Percentiles rank a stretch among this genome's conserved stretches.
Evolutionary conservation across 2,797 vertebrate species (phyloP).

Genomic region (Enteromius thamalakanensis): DNA sequence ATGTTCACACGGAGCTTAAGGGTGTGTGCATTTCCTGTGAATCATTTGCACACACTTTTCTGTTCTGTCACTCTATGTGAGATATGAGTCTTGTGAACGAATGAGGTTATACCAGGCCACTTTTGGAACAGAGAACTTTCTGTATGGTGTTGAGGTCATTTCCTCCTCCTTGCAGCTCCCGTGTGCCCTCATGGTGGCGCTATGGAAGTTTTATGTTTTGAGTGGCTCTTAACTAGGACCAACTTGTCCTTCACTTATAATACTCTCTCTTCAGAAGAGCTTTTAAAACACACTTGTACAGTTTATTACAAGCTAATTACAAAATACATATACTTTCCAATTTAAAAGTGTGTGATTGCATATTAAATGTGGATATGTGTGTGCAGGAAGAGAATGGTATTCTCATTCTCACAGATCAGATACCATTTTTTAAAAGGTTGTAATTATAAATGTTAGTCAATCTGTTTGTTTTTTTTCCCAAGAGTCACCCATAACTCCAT

Average conservation of each 20-base stretch:
- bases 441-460: background rate
- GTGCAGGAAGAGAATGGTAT: background rate
- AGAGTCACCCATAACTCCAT: background rate
- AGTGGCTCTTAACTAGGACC: background rate
- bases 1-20: conserved; percentile 63
- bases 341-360: background rate
- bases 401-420: background rate
- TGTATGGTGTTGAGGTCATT: conserved; percentile 36
- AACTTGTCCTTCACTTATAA: background rate
- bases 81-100: conserved; percentile 11
- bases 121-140: conserved; percentile 14
- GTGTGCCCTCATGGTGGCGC: conserved; percentile 24
- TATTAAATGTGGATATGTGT: background rate
- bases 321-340: background rate
- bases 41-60: conserved; percentile 16
- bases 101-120: conserved; percentile 26
- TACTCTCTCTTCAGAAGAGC: background rate
- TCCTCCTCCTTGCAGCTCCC: background rate
- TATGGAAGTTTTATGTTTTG: conserved; percentile 23
- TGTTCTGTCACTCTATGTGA: conserved; percentile 8
- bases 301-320: background rate
- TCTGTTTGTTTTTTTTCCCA: background rate
- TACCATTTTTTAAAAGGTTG: background rate
- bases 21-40: conserved; percentile 63
- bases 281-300: background rate